Evolutionary conservation across 2,797 vertebrate species (phyloP).

Genomic region (Coregonus sp.): DNA sequence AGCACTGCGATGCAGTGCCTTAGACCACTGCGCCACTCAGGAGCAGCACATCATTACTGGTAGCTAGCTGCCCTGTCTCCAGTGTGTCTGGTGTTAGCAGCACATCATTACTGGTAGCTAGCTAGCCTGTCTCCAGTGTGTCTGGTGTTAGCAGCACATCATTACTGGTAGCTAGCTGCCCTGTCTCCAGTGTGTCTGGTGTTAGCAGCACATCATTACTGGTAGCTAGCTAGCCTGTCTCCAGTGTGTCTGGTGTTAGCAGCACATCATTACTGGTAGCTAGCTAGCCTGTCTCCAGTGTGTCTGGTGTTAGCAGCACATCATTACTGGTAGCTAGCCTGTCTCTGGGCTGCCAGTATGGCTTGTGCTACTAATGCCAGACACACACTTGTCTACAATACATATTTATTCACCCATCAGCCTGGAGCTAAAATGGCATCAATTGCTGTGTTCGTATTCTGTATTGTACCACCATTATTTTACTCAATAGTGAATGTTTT

Average conservation of each 20-base stretch:
- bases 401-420: not conserved
- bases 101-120: no score
- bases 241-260: slow-evolving; percentile 70
- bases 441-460: slow-evolving; percentile 8
- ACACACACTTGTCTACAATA: slow-evolving; percentile 50
- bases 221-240: no score
- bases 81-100: no score
- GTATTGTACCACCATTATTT: not conserved
- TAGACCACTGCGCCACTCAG: no score
- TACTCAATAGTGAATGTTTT: not conserved
- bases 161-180: slow-evolving; percentile 79
- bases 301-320: slow-evolving; percentile 85
- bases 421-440: not conserved
- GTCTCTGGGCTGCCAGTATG: slow-evolving; percentile 77
- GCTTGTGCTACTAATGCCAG: slow-evolving; percentile 82
- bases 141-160: no score
- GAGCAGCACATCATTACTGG: no score
- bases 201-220: not conserved
- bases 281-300: slow-evolving; percentile 51
- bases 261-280: slow-evolving; percentile 86
- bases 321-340: slow-evolving; percentile 84
- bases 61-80: no score
- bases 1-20: no score
- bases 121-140: no score
- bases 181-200: not conserved